Conservation (phyloP, 2,888 invertebrate genomes). For the Cryptosula pallasiana region DNA sequence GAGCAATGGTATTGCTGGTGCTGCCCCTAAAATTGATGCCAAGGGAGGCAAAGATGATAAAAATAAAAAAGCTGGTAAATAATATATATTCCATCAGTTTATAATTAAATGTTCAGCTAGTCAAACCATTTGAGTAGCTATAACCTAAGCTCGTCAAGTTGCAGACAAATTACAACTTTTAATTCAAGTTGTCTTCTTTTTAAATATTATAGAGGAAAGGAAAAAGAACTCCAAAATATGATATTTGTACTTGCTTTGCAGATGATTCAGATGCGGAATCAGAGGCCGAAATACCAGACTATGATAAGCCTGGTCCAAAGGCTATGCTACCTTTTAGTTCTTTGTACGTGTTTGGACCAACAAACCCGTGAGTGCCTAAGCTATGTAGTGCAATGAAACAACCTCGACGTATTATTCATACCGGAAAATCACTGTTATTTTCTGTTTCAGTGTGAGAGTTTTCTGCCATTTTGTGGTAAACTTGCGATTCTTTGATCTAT, state of each 20-base stretch:
- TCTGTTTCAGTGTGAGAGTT: slow-evolving; percentile 5
- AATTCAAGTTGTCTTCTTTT: no score
- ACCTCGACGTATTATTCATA: no score
- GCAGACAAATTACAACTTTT: no score
- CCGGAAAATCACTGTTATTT: background rate
- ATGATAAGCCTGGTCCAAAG: slow-evolving; percentile 24
- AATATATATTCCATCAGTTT: no score
- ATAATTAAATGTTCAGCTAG: no score
- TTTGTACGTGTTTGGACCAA: slow-evolving; percentile 22
- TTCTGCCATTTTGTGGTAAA: slow-evolving; percentile 25
- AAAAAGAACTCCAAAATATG: no score
- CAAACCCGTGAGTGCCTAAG: slow-evolving; percentile 15
- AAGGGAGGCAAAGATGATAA: background rate
- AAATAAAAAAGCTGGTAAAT: no score
- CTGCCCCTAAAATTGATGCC: background rate
- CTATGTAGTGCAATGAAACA: background rate
- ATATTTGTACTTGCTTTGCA: no score
- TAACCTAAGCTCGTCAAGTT: no score
- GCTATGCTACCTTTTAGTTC: slow-evolving; percentile 24
- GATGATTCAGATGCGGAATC: background rate
- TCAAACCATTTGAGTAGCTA: no score
- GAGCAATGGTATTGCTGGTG: background rate
- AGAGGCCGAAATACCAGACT: slow-evolving; percentile 5
- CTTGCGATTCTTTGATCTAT: slow-evolving; percentile 23
- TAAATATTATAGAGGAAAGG: no score